Percentiles rank a stretch among this genome's conserved stretches.
Conservation (phyloP, 2,113 vertebrate genomes). For the Plecotus auritus region DNA sequence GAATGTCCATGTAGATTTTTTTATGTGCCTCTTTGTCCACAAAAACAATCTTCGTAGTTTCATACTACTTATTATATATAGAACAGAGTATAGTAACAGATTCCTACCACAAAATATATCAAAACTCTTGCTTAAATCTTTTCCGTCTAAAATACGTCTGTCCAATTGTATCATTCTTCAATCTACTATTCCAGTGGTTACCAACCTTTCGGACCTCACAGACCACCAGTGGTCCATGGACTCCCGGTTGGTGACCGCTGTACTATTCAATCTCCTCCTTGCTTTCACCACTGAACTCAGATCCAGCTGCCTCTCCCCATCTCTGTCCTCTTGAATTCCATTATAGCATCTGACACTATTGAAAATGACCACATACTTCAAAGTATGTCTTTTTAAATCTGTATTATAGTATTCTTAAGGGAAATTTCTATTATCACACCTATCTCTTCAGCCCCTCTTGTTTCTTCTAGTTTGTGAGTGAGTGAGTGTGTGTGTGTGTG, state of each 20-base stretch:
- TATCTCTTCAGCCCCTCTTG: background rate
- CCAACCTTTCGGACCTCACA: too few species aligned
- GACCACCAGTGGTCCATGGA: too few species aligned
- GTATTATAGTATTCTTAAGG: background rate
- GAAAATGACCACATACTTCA: background rate
- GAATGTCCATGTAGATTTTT: background rate
- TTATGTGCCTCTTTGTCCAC: background rate
- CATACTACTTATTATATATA: background rate
- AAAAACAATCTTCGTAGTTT: background rate
- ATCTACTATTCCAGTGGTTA: background rate
- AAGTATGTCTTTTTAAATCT: background rate
- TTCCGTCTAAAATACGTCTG: background rate
- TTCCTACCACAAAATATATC: background rate
- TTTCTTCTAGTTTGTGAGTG: background rate
- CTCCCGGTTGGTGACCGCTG: fast-evolving
- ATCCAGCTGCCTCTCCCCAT: background rate
- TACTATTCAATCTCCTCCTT: background rate
- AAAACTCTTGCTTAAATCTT: background rate
- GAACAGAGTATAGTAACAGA: background rate
- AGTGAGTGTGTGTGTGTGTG: background rate
- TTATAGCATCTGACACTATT: background rate
- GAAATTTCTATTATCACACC: background rate
- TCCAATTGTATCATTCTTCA: background rate
- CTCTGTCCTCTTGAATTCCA: background rate
- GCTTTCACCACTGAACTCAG: background rate